Base-by-base conservation (phyloP, 2,797 vertebrate genomes). In the Onychomys arenicola region DNA sequence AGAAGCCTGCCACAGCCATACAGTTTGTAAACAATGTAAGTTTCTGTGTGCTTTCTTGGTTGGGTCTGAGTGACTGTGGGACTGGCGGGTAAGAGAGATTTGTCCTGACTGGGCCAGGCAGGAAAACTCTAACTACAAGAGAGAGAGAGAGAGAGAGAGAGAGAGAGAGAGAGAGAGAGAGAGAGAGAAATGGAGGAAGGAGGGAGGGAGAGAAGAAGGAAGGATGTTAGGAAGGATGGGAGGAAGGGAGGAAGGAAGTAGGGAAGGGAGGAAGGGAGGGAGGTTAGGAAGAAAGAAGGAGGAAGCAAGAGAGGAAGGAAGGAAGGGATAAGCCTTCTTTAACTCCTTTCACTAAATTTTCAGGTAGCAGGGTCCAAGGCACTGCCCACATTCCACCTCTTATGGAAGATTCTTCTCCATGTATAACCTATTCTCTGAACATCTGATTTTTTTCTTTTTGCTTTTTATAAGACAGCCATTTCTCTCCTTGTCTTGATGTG, bases 401-500 rank as follows among this genome's bases (percentile, higher is more conserved):
- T 71, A 78, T 10, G 29, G 29, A 16, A 4, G 5, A 6, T 5
- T 73, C 65, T 43, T 80, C 13, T 19, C 75, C 23, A 11, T 9
- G 23, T 25, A 59, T 43, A 29, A 67, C 49, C 8, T 32, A 27
- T 6, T 88, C 25, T 57, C 34, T 67, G 6, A n/a, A 67, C n/a
- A 14, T 9, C 29, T 8, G 46, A 23, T 80, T 92, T 46, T 78
- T 81, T 27, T 34, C 8, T 49, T 11, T 19, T 25, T 25, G 7
- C 43, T 67, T 85, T 85, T 43, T 43, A 83, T 49, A 67, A 85
- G n/a, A 85, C 19, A 67, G 6, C 11, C 1, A 14, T 85, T 85
- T 25, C 19, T 67, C 32, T 46, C 8, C 23, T 61, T 57, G 10
- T 84, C 95, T 81, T 73, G 7, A 76, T 94, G 94, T 92, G 37